Conservation (phyloP, 2,797 vertebrate species). For the Eulemur rubriventer region DNA sequence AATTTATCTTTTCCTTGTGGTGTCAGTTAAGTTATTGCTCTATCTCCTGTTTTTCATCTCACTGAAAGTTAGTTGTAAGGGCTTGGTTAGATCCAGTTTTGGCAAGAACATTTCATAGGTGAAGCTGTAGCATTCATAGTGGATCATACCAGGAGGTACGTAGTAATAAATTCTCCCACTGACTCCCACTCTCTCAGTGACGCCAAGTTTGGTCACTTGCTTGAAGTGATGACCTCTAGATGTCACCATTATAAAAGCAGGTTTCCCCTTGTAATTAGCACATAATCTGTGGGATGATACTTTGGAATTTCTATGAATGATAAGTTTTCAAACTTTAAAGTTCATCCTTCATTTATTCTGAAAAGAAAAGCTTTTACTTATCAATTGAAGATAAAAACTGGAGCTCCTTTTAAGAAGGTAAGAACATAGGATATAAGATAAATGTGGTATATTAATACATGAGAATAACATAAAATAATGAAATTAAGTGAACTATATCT, state of each 20-base stretch:
- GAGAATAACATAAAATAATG: not conserved
- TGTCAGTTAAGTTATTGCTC: not conserved
- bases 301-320: not conserved
- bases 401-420: not conserved
- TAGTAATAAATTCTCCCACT: not conserved
- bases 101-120: not conserved
- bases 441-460: not conserved
- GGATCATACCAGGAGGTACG: not conserved
- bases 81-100: not conserved
- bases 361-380: not conserved
- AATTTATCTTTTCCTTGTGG: not conserved
- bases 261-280: not conserved
- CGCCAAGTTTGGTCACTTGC: not conserved
- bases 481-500: not conserved
- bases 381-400: not conserved
- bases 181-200: too few relatives aligned
- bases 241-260: not conserved
- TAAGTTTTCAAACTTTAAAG: not conserved
- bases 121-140: not conserved
- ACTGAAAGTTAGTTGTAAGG: not conserved
- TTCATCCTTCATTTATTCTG: not conserved
- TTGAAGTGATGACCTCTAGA: not conserved
- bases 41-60: not conserved
- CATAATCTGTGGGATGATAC: not conserved
- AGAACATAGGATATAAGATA: not conserved